These are phyloP conservation scores for Montipora capitata DNA, from an alignment of 92 coral and sea anemone genomes.

Conservation along the genomic window DNA sequence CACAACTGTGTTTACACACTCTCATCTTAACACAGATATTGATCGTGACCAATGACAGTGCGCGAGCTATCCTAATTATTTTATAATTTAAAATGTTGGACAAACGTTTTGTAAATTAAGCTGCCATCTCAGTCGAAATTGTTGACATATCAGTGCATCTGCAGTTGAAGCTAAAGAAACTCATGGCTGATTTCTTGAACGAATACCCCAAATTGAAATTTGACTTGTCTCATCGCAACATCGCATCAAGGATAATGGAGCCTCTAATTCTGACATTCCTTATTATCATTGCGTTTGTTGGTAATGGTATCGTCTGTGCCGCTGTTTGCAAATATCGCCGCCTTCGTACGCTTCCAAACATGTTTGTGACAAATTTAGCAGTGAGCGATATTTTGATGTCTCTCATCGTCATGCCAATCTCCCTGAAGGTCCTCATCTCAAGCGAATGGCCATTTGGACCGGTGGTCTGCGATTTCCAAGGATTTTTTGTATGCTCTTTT, in stretches of 20 bases:
- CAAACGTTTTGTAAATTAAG: too few species aligned
- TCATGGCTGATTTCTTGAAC: conserved; percentile 44
- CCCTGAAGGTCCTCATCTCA: conserved; percentile 65
- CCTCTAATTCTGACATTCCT: conserved; percentile 49
- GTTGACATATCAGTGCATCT: too few species aligned
- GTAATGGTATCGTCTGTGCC: conserved; percentile 69
- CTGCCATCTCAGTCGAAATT: too few species aligned
- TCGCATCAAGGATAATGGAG: conserved; percentile 45
- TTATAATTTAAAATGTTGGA: too few species aligned
- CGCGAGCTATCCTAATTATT: too few species aligned
- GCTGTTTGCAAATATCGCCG: conserved; percentile 53
- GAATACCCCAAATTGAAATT: conserved; percentile 60
- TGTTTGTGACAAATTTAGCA: conserved; percentile 79
- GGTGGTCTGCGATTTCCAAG: conserved; percentile 73
- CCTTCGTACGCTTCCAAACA: conserved; percentile 76
- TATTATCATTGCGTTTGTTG: conserved; percentile 62
- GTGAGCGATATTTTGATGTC: conserved; percentile 81
- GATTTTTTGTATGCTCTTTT: conserved; percentile 76
- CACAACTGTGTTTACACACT: too few species aligned
- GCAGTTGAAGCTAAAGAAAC: too few species aligned
- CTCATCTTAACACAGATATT: too few species aligned
- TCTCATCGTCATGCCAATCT: conserved; percentile 73
- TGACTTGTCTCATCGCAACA: conserved; percentile 51
- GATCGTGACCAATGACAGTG: too few species aligned
- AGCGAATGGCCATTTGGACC: conserved; percentile 76